Conservation (phyloP, 2,888 invertebrate species). For the Patella pellucida region DNA sequence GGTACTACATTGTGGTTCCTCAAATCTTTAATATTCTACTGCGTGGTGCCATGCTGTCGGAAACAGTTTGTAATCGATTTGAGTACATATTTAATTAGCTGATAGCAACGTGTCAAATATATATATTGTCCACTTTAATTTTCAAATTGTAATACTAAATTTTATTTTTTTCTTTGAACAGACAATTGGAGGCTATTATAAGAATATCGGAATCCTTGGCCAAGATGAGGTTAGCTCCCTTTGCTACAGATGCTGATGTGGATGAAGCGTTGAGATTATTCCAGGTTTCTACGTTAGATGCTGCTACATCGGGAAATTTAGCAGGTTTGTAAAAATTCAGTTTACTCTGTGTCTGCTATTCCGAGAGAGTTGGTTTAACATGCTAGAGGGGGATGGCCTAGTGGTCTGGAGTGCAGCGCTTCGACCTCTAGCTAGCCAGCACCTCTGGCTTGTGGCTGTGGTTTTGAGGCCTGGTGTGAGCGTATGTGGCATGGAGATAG, state of each 20-base stretch:
- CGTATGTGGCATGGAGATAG: no score
- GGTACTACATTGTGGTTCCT: no score
- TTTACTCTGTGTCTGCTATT: no score
- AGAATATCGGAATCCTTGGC: conserved; percentile 96
- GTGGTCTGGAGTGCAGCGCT: no score
- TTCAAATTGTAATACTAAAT: not conserved
- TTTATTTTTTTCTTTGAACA: conserved; percentile 39
- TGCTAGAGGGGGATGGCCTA: no score
- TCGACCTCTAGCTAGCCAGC: no score
- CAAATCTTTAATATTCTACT: no score
- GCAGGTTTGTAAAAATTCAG: conserved; percentile 75
- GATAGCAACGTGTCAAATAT: not conserved
- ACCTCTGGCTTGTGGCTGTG: no score
- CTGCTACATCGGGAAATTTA: conserved; percentile 92
- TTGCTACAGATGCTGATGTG: conserved; percentile 91
- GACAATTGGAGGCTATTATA: conserved; percentile 94
- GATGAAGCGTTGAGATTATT: conserved; percentile 95
- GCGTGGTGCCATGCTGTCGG: no score
- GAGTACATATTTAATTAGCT: not conserved
- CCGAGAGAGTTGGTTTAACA: no score
- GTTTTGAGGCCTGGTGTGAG: no score
- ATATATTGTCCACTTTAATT: not conserved
- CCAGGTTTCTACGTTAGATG: conserved; percentile 96
- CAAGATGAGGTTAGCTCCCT: conserved; percentile 94
- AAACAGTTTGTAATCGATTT: no score